Percentiles rank a stretch among this genome's conserved stretches.
Evolutionary conservation across 2,888 invertebrate species (phyloP).

Genomic region (Drosophila dives): DNA sequence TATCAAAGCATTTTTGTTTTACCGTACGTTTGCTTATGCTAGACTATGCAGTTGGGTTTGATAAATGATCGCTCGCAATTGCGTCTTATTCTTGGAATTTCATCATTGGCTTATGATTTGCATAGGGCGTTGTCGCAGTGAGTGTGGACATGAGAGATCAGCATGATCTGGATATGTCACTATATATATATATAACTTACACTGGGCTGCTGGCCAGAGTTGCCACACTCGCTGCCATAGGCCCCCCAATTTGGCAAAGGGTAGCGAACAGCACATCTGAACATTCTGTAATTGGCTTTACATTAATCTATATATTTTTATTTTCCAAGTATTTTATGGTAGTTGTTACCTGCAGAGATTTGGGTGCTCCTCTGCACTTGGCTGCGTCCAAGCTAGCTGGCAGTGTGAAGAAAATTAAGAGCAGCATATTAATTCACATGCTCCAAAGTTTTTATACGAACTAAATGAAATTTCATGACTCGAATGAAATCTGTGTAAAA

Average conservation of each 20-base stretch:
- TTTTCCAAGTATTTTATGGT: not conserved
- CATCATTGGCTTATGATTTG: too few relatives aligned
- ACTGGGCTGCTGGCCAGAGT: constrained; percentile 57
- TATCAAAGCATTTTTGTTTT: too few relatives aligned
- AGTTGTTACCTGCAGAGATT: constrained; percentile 53
- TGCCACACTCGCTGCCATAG: constrained; percentile 54
- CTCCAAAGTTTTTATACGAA: not conserved
- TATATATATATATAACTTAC: constrained; percentile 33
- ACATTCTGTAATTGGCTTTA: constrained; percentile 48
- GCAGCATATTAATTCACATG: constrained; percentile 32
- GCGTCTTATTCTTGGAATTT: too few relatives aligned
- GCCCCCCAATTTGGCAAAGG: constrained; percentile 69
- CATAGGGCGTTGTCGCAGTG: too few relatives aligned
- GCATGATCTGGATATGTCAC: too few relatives aligned
- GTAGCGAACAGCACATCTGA: constrained; percentile 57
- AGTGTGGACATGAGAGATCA: too few relatives aligned
- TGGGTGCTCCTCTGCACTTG: constrained; percentile 62
- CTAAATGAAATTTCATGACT: not conserved
- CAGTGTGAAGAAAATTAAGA: not conserved
- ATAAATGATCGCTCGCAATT: too few relatives aligned
- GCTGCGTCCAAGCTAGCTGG: constrained; percentile 19
- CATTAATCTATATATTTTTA: not conserved
- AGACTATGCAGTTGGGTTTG: too few relatives aligned
- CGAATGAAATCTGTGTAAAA: not conserved
- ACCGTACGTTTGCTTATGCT: too few relatives aligned